Percentiles rank a stretch among this genome's conserved stretches.
Evolutionary conservation across 1,140 invertebrate genomes (phyloP).

Genomic region (Pararge aegeria): DNA sequence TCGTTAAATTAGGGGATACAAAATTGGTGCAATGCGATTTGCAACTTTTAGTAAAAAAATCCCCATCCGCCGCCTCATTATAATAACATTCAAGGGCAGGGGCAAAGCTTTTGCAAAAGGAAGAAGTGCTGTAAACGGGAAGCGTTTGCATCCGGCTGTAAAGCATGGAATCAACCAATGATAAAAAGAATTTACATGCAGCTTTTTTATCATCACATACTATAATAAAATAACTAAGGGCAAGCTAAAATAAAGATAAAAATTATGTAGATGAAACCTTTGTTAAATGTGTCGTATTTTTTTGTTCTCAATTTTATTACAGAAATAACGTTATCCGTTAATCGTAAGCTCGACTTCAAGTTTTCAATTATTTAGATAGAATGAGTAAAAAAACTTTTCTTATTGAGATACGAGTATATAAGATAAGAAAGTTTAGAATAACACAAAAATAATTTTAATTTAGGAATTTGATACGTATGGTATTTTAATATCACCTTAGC

Average conservation of each 20-base stretch:
- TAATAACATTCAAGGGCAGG: slow-evolving; percentile 21
- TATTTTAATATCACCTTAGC: slow-evolving; percentile 56
- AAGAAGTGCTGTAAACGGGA: slow-evolving; percentile 29
- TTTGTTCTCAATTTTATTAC: background rate
- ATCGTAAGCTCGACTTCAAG: no score
- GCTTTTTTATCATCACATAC: background rate
- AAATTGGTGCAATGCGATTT: slow-evolving; percentile 29
- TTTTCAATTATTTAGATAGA: no score
- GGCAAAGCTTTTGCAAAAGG: slow-evolving; percentile 23
- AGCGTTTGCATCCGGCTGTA: slow-evolving; percentile 42
- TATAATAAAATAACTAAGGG: background rate
- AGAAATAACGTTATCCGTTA: background rate
- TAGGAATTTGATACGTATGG: background rate
- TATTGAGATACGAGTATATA: background rate
- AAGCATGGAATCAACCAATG: slow-evolving; percentile 33
- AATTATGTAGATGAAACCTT: background rate
- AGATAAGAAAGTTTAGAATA: background rate
- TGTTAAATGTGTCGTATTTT: background rate
- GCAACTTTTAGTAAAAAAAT: slow-evolving; percentile 17
- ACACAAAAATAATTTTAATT: background rate
- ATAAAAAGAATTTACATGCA: slow-evolving; percentile 24
- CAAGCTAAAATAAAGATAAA: slow-evolving; percentile 17
- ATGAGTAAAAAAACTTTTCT: no score
- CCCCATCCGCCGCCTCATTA: slow-evolving; percentile 12
- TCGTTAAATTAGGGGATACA: slow-evolving; percentile 1